phyloP scores from a whole-genome alignment of 2,113 vertebrate genomes.

The Noturus placidus region DNA sequence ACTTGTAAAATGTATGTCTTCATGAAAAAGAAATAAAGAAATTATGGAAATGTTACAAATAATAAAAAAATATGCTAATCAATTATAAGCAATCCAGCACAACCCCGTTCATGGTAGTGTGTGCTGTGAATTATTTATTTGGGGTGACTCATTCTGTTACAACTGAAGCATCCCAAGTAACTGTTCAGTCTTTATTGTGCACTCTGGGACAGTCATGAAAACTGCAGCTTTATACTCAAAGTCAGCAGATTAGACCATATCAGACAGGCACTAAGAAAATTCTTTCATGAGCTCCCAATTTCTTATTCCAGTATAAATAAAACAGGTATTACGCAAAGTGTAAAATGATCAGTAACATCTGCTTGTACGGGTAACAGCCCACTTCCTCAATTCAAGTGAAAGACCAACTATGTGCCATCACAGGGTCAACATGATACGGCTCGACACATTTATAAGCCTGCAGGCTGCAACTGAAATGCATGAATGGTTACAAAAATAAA shows the following conservation, averaged over 20 bases:
- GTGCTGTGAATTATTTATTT: neutral
- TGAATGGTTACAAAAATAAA: neutral
- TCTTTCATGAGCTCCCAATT: neutral
- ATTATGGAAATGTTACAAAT: neutral
- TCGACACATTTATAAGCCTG: neutral
- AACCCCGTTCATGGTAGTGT: neutral
- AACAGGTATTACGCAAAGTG: neutral
- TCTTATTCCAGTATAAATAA: neutral
- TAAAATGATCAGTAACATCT: neutral
- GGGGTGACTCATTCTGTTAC: neutral
- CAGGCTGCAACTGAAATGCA: neutral
- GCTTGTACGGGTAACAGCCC: neutral
- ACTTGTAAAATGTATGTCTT: too few relatives aligned
- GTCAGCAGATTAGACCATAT: neutral
- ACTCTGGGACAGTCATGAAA: neutral
- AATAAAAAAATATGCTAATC: neutral
- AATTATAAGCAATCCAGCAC: neutral
- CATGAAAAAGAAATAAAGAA: neutral
- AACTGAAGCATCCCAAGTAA: neutral
- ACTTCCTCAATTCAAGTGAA: constrained; percentile 4
- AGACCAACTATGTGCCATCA: neutral
- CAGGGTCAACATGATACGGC: neutral
- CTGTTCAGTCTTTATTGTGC: neutral
- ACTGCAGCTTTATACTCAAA: neutral
- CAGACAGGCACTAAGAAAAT: neutral